Evolutionary conservation across 2,888 invertebrate genomes (phyloP).

Genomic region (Lithophane socia): DNA sequence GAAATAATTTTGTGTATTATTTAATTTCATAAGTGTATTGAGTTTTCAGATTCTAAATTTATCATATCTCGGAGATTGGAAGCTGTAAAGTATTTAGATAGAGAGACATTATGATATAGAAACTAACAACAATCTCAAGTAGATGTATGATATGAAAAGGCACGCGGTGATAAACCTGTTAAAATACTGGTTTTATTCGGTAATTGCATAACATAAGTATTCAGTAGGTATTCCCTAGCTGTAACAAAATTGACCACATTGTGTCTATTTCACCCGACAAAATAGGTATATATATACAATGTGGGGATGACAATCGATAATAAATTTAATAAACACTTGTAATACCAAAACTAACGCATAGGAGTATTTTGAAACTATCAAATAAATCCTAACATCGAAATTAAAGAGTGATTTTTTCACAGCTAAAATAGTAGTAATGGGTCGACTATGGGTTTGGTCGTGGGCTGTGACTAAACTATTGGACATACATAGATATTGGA

Average conservation of each 20-base stretch:
- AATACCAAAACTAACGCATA: no score
- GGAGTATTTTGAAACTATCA: no score
- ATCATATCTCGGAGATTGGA: constrained; percentile 15
- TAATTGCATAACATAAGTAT: not conserved
- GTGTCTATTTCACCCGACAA: not conserved
- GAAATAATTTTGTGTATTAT: no score
- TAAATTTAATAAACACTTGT: no score
- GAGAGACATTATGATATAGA: constrained; percentile 15
- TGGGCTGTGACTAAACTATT: no score
- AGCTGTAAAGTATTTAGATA: constrained; percentile 28
- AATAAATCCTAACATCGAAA: no score
- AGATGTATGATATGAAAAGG: constrained; percentile 28
- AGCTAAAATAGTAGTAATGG: no score
- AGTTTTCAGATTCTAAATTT: constrained; percentile 6
- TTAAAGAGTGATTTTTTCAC: no score
- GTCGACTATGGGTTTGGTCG: no score
- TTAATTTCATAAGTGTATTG: not conserved
- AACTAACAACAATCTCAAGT: constrained; percentile 15
- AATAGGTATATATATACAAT: not conserved
- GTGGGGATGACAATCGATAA: no score
- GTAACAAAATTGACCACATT: not conserved
- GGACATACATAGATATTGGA: no score
- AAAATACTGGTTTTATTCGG: not conserved
- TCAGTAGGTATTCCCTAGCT: not conserved
- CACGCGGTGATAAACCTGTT: constrained; percentile 12